phyloP scores from a whole-genome alignment of 2,797 vertebrate species.

The Myotis findleyi region DNA sequence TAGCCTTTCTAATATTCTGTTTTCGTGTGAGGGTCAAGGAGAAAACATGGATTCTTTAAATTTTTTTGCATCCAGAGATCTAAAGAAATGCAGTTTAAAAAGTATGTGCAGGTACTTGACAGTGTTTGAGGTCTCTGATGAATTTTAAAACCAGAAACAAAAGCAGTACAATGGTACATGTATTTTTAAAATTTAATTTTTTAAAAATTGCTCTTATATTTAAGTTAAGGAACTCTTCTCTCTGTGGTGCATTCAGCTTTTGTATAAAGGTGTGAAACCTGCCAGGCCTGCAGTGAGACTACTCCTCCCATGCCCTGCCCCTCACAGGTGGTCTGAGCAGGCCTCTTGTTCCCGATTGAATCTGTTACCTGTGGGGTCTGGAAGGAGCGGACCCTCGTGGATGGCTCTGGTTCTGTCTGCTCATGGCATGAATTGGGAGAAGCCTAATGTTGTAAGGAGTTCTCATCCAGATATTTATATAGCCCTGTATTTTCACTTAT shows the following conservation, averaged over 20 bases:
- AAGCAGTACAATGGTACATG: background rate
- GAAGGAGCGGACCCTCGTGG: background rate
- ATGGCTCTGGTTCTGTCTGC: background rate
- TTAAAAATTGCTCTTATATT: background rate
- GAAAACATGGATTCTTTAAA: background rate
- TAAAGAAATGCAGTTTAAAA: background rate
- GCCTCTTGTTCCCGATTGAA: background rate
- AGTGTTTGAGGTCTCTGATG: background rate
- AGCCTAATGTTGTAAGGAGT: background rate
- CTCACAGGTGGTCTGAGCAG: background rate
- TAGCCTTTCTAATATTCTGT: background rate
- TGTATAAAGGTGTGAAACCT: background rate
- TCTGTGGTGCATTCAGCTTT: background rate
- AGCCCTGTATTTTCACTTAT: background rate
- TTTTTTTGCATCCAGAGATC: background rate
- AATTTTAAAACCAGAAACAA: constrained; percentile 37
- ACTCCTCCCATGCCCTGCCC: too few species aligned
- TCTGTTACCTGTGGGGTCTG: background rate
- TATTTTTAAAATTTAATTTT: background rate
- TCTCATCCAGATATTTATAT: background rate
- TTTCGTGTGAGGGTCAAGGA: background rate
- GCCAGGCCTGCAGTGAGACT: background rate
- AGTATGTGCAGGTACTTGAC: background rate
- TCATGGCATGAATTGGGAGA: background rate
- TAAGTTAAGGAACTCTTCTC: background rate